These are phyloP conservation scores for Triplophysa tibetana DNA, from an alignment of 2,113 vertebrate species.

Conservation along the genomic window DNA sequence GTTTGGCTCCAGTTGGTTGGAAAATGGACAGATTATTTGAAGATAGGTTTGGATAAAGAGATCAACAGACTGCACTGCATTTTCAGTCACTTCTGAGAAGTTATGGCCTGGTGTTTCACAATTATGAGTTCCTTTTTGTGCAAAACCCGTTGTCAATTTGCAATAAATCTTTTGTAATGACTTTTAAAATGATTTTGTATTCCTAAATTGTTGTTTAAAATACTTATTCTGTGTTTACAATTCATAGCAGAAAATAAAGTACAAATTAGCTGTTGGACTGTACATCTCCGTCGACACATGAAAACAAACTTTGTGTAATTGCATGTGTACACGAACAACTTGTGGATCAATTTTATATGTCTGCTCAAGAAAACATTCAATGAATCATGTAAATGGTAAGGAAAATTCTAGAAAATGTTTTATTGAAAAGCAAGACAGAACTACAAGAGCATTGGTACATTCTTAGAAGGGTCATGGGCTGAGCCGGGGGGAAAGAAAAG, in stretches of 20 bases:
- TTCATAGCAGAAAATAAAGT: constrained; percentile 37
- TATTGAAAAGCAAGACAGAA: constrained; percentile 91
- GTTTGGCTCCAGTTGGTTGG: background rate
- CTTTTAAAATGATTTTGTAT: constrained; percentile 62
- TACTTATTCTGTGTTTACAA: background rate
- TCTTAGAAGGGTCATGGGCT: constrained; percentile 76
- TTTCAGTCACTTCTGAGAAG: constrained; percentile 14
- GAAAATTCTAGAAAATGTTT: constrained; percentile 95
- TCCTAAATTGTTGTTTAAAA: constrained; percentile 17
- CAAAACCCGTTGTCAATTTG: constrained; percentile 56
- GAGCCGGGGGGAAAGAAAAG: constrained; percentile 77
- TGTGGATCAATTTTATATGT: too few relatives aligned
- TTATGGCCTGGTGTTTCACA: constrained; percentile 22
- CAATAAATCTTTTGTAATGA: constrained; percentile 75
- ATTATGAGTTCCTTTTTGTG: constrained; percentile 43
- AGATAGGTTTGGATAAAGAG: background rate
- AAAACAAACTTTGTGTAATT: background rate
- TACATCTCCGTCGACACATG: background rate
- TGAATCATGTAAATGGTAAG: constrained; percentile 51
- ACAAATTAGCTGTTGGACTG: background rate
- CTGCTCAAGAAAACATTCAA: background rate
- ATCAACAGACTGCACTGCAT: background rate
- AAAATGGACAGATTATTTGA: background rate
- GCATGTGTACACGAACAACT: background rate
- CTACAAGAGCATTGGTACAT: constrained; percentile 80